Conservation (phyloP, 2,888 invertebrate genomes). For the Meteorus cinctellus region DNA sequence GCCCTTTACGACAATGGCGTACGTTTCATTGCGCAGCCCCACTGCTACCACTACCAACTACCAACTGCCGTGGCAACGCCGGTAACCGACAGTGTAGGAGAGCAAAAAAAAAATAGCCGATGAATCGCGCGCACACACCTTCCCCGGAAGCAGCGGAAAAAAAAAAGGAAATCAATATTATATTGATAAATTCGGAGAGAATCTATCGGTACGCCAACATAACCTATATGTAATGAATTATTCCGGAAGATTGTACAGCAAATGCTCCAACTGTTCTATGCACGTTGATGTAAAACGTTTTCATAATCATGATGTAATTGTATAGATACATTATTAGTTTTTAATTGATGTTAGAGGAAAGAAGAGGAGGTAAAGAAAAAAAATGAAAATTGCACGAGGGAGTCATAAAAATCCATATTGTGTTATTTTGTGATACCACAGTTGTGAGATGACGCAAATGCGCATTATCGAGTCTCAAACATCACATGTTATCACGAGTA, state of each 20-base stretch:
- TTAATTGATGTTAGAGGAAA: background rate
- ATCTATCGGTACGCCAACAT: too few relatives aligned
- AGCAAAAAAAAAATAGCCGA: constrained; percentile 36
- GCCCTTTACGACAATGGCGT: constrained; percentile 70
- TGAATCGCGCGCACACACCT: constrained; percentile 41
- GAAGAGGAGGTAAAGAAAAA: background rate
- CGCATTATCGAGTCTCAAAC: constrained; percentile 1
- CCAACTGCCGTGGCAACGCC: constrained; percentile 35
- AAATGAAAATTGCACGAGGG: background rate
- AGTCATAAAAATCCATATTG: constrained; percentile 29
- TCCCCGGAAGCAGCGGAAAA: constrained; percentile 19
- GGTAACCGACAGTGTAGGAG: constrained; percentile 40
- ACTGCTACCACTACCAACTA: constrained; percentile 45
- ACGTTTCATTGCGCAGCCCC: constrained; percentile 53
- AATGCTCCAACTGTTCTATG: background rate
- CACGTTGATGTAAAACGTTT: background rate
- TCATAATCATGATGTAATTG: background rate
- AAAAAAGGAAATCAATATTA: background rate
- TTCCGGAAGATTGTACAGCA: too few relatives aligned
- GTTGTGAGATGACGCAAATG: background rate
- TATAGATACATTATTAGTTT: background rate
- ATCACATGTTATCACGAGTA: background rate
- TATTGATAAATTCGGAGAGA: too few relatives aligned
- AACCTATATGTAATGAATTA: too few relatives aligned
- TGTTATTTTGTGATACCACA: background rate